phyloP scores from a whole-genome alignment of 2,797 vertebrate genomes.

The Nannoperca australis region DNA sequence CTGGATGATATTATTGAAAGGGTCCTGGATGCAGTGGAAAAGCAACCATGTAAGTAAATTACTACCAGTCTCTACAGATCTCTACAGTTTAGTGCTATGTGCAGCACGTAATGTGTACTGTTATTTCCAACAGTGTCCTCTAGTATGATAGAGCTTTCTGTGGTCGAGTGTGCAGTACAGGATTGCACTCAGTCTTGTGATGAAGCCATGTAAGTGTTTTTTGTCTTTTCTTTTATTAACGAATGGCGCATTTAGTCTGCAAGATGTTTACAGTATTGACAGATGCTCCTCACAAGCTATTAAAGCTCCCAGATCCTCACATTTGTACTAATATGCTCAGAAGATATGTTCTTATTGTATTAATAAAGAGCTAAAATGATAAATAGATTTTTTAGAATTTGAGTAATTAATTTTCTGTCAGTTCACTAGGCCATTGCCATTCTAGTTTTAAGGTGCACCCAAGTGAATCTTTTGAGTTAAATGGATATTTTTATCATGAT shows the following conservation, averaged over 20 bases:
- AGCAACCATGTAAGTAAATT: conserved; percentile 89
- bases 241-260: not conserved
- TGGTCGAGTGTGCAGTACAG: conserved; percentile 91
- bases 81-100: not conserved
- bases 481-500: not conserved
- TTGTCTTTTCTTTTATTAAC: not conserved
- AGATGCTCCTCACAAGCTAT: not conserved
- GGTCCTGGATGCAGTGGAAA: conserved; percentile 94
- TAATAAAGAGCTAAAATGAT: not conserved
- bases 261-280: not conserved
- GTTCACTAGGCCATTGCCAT: not conserved
- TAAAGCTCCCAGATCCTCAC: not conserved
- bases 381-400: not conserved
- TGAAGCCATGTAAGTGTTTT: conserved; percentile 90
- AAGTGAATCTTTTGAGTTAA: not conserved
- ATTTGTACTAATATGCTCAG: not conserved
- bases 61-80: not conserved
- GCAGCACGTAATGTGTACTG: not conserved
- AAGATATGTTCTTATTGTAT: not conserved
- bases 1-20: conserved; percentile 90
- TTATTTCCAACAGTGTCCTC: conserved; percentile 88
- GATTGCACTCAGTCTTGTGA: conserved; percentile 93
- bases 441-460: not conserved
- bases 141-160: conserved; percentile 91
- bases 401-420: not conserved